Base-by-base conservation (phyloP, 2,113 vertebrate genomes). In the Argyrosomus japonicus region DNA sequence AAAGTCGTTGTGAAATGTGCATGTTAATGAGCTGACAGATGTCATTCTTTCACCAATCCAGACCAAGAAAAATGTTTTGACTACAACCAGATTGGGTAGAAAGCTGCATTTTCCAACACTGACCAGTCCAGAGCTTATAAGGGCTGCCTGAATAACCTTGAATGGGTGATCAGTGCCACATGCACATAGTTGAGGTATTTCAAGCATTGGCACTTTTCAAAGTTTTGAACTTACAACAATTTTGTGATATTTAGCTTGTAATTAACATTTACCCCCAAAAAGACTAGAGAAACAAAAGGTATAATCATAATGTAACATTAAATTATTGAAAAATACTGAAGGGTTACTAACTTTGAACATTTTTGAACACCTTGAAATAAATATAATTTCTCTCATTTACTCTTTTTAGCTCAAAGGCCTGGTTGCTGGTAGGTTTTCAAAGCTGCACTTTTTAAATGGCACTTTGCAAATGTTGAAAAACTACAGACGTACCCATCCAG, bases 401-500 rank as follows among this genome's bases (percentile, higher is more conserved):
- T 87, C 64, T 45, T 87, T 83, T 87, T 78, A 92, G 89, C 91
- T 90, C 88, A 79, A 92, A 91, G 84, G 88, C 82, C 86, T 90
- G 89, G 88, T 87, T 95, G 93, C 93, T 94, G 93, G 94, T 95
- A 93, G 93, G 85, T 92, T 94, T 77, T 94, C 92, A 92, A 94
- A 94, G 91, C 94, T 95, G 93, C 94, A 93, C 92, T 94, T 93
- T 94, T 89, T 87, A 90, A 94, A 93, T 94, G 91, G 94, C 93
- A 95, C 94, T 93, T 94, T 85, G 88, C 89, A 92, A 94, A 95
- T 91, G 92, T 91, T 92, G 92, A 92, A 88, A 91, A 91, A 92
- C 88, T 88, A 89, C 82, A 87, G 85, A 83, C 79, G 61, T 79
- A 86, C 81, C 83, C 86, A 90, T 75, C 84, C 77, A 75, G 74